A percentile compares a stretch with the other conserved stretches of the same genome.
Evolutionary conservation across 2,888 invertebrate species (phyloP).

Genomic region (Cataglyphis altisquamis): DNA sequence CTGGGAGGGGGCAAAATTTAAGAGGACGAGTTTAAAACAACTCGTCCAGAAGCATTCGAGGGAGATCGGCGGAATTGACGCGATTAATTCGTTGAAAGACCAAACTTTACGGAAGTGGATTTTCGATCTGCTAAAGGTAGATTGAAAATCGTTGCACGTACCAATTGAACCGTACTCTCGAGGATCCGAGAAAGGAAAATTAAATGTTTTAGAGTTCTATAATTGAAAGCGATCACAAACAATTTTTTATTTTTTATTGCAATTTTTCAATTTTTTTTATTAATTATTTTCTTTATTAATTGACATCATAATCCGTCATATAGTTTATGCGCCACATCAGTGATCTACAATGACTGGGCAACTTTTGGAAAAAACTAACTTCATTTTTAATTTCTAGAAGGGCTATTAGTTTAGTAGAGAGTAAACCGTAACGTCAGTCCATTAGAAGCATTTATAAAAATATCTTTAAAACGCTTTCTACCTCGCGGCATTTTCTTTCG

Average conservation of each 20-base stretch:
- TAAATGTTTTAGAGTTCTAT: slow-evolving; percentile 20
- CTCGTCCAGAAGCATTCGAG: neutral
- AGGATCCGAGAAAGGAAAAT: neutral
- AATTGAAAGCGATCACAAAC: neutral
- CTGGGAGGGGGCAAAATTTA: neutral
- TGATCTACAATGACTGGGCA: neutral
- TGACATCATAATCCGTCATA: neutral
- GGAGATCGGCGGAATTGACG: neutral
- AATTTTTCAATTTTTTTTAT: neutral
- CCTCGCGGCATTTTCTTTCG: slow-evolving; percentile 25
- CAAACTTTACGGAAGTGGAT: slow-evolving; percentile 33
- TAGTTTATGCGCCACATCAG: neutral
- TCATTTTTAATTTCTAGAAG: slow-evolving; percentile 13
- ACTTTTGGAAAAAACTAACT: neutral
- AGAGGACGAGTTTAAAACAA: slow-evolving; percentile 25
- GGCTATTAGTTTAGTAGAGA: neutral
- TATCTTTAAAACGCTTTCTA: slow-evolving; percentile 36
- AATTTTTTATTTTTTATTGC: neutral
- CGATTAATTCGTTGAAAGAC: slow-evolving; percentile 39
- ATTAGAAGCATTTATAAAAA: slow-evolving; percentile 36
- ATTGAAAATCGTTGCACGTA: slow-evolving; percentile 5
- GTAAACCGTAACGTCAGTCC: slow-evolving; percentile 29
- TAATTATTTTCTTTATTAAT: too few species aligned
- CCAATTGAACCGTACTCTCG: neutral
- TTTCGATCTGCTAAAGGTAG: neutral